Evolutionary conservation across 2,888 invertebrate genomes (phyloP), one percentile per base, ranked within the genome.

Genomic region (Netelia fuscicornis): DNA sequence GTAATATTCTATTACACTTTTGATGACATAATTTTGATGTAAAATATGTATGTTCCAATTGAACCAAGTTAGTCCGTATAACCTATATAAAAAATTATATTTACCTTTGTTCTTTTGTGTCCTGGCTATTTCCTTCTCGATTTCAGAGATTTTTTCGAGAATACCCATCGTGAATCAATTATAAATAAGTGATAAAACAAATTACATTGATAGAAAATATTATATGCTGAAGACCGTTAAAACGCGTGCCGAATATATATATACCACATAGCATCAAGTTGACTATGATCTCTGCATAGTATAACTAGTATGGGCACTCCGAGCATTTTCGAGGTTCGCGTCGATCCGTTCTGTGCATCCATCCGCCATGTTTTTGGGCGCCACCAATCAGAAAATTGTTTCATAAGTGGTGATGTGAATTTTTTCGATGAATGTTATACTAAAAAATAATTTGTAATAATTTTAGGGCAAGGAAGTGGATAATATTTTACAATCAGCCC

Each of bases 101-200:
- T 52, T 88, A 98, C 99, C 99, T 97, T 99, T 99, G 95, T 99
- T 99, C 94, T 99, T 99, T 94, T 99, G 99, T 20, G 99, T 99
- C 89, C 99, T 96, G 17, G 98, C 98, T 88, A 99, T 99, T 96
- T 99, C 99, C 92, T 97, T 97, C 94, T 99, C 99, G 87, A 99
- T 99, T 95, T 99, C 99, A 5, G 98, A 97, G 94, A 99, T 99
- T 96, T 99, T 99, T 92, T 99, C 99, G 87, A 99, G 95, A 93
- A 99, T 99, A 90, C 99, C 99, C 99, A 99, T 99, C 81, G 77
- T 80, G 71, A 72, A 68, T 58, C 23, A 68, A 84, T 60, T 44
- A 9, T 71, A 37, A 58, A 44, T 37, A 17, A 5, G 13, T 25
- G n/a, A 44, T 64, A 44, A 72, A 72, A 65, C 23, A 3, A 42